Base-by-base conservation (phyloP, 2,888 invertebrate genomes). In the Zhuqinia jingwanae region DNA sequence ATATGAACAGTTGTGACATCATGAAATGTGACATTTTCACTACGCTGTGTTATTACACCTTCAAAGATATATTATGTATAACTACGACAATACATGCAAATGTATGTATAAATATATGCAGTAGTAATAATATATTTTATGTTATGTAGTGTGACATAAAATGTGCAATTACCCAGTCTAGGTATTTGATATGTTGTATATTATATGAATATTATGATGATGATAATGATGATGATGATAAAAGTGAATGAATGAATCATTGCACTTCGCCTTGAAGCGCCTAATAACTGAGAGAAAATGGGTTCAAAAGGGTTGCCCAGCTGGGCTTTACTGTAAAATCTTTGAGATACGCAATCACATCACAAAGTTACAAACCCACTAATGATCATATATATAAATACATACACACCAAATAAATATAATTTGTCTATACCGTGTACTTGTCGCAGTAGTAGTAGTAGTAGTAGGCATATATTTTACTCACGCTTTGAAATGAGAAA, bases 231-330 rank as follows among this genome's bases (percentile, higher is more conserved):
- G 36, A 36, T 6, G 3, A 36, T 36, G 36, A 36, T 10, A 10
- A 63, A 27, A 60, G 15, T 15, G 60, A 27, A 27, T 85, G 85
- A 85, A 85, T 85, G 85, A 85, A 85, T 78, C 78, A 45, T 47
- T 77, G 83, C 77, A 65, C 77, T 84, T 77, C 27, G 63, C 75
- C 73, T 73, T 75, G 83, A 75, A 83, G 25, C 30, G 56, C 27
- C 13, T 30, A 50, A 47, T 76, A 56, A 56, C 27, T 47, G 0
- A 30, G 0, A 30, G 30, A 76, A 76, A 83, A 17, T 36, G 50
- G 56, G 47, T 36, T 47, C 20, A 76, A 76, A 77, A 53, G 75
- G 30, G 56, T 30, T 15, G 13, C 53, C 56, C 83, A 75, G 83
- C 75, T 73, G 82, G 63, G 75, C 11, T 65, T 65, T 17, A 17